phyloP scores from a whole-genome alignment of 2,888 invertebrate genomes.

The Azorinus chamasolen region DNA sequence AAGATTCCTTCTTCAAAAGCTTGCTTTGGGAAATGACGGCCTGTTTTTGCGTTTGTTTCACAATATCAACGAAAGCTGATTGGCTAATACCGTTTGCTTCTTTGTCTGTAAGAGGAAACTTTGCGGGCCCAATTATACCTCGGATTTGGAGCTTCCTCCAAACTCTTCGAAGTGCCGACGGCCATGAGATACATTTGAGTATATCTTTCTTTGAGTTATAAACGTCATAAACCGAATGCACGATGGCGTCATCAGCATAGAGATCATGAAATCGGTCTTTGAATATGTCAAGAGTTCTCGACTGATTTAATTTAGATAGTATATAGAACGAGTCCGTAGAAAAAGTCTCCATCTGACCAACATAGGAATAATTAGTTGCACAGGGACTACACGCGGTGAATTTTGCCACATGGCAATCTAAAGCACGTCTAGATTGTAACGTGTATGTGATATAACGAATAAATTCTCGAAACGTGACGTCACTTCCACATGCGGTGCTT shows the following conservation, averaged over 20 bases:
- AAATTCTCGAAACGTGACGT: slow-evolving; percentile 37
- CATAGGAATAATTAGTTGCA: slow-evolving; percentile 53
- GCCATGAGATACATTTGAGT: slow-evolving; percentile 44
- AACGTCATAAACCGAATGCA: slow-evolving; percentile 41
- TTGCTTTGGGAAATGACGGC: no score
- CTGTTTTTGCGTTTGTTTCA: no score
- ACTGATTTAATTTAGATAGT: slow-evolving; percentile 22
- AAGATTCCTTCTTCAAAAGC: no score
- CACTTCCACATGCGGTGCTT: slow-evolving; percentile 17
- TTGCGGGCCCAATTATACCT: slow-evolving; percentile 32
- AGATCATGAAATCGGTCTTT: slow-evolving; percentile 16
- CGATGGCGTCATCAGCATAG: slow-evolving; percentile 43
- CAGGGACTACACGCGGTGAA: slow-evolving; percentile 35
- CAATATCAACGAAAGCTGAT: no score
- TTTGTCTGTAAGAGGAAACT: slow-evolving; percentile 34
- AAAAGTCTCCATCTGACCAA: slow-evolving; percentile 70
- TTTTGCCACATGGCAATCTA: slow-evolving; percentile 38
- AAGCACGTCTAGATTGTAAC: background rate
- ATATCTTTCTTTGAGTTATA: slow-evolving; percentile 33
- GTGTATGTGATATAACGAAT: slow-evolving; percentile 17
- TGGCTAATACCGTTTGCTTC: no score
- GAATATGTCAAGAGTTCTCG: slow-evolving; percentile 19
- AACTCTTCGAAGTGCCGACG: slow-evolving; percentile 39
- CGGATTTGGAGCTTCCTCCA: slow-evolving; percentile 59
- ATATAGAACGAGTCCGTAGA: slow-evolving; percentile 50